phyloP scores from a whole-genome alignment of 2,113 vertebrate species.

The Chascanopsetta lugubris region DNA sequence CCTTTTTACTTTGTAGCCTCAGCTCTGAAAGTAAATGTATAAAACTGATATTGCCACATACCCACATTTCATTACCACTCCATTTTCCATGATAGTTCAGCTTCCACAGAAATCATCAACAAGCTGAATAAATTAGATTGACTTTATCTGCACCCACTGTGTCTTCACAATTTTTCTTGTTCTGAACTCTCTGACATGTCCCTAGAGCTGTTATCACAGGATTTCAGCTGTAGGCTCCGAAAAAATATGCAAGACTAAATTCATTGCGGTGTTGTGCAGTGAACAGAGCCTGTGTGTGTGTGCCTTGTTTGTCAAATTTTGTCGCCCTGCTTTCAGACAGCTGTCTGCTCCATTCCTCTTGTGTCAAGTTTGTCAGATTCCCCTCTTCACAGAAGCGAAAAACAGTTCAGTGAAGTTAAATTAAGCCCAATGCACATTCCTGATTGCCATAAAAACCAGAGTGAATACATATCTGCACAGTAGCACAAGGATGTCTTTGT shows the following conservation, averaged over 20 bases:
- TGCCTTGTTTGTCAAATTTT: not conserved
- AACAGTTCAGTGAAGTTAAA: slow-evolving; percentile 38
- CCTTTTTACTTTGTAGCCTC: too few species aligned
- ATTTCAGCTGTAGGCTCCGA: not conserved
- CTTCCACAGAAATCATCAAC: not conserved
- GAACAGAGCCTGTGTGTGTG: not conserved
- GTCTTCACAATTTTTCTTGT: too few species aligned
- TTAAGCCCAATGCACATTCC: slow-evolving; percentile 18
- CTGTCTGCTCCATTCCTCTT: slow-evolving; percentile 26
- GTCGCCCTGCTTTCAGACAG: slow-evolving; percentile 10
- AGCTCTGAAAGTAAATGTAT: too few species aligned
- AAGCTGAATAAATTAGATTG: not conserved
- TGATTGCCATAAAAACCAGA: slow-evolving; percentile 56
- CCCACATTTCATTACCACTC: too few species aligned
- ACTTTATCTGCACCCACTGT: not conserved
- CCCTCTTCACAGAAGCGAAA: slow-evolving; percentile 9
- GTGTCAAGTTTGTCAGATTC: slow-evolving; percentile 43
- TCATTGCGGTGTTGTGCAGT: not conserved
- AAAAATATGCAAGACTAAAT: not conserved
- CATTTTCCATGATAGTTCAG: not conserved
- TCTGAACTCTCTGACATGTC: too few species aligned
- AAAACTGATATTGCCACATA: too few species aligned
- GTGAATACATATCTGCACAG: slow-evolving; percentile 13
- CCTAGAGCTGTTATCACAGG: too few species aligned
- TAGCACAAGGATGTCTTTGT: not conserved